Evolutionary conservation across 53 echinoderm and acorn worm genomes (phyloP), one percentile per base, ranked within the genome.

Genomic region (Stichopus horrens): DNA sequence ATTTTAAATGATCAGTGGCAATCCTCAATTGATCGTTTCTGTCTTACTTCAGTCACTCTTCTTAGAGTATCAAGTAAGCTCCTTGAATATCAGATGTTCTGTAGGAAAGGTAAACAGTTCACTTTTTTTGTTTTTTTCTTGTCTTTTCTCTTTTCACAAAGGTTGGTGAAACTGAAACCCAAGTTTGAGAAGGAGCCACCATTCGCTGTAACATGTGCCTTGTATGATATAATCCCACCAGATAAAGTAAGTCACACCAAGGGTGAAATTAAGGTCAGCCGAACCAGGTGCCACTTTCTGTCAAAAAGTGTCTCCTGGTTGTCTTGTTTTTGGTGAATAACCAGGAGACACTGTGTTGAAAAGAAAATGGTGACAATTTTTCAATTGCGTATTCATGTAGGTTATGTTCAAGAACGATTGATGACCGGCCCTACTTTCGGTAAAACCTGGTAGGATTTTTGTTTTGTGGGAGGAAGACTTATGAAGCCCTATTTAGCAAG

Each of bases 161-260:
- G 98, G 20, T 74, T 99, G 53, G 92, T 94, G 59, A 91, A 88
- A 60, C 58, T 99, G 57, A 93, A 91, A 21, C 65, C 92, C 22
- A 99, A 94, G 79, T 92, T 94, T 74, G 88, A 87, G 65, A 89
- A 91, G 18, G 77, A 91, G 21, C 93, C 96, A n/a, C 93, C 96
- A 54, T 76, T 99, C 67, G 92, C 99, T 1, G 77, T 94, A 23
- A 91, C 93, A 21, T 99, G 96, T 59, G 93, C 94, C 20, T 86
- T 99, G 19, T 90, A 93, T 8, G 99, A 99, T 86, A 93, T 99
- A 13, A 96, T 99, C 5, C 94, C 99, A 13, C 92, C 93, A 10
- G 78, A 92, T 20, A 88, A 95, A 91, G 97, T 97, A 93, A 92
- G 71, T 71, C 71, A 71, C 37, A 37, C 37, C 37, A 37, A 7